phyloP scores from a whole-genome alignment of 2,797 vertebrate genomes.

The Columba guinea region DNA sequence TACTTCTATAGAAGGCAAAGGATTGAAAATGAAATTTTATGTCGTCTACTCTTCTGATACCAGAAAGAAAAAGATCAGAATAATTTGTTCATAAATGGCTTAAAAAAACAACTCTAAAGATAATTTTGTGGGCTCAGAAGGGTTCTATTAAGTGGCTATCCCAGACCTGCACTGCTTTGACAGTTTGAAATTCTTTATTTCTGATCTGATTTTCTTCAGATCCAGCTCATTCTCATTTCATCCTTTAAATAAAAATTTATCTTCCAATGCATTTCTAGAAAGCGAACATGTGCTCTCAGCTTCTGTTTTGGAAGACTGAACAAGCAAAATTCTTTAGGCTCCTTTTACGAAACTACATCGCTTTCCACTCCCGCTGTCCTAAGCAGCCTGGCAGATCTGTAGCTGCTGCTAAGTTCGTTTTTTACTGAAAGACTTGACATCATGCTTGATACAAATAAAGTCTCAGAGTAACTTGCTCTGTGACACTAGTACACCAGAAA shows the following conservation, averaged over 20 bases:
- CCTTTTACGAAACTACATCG: neutral
- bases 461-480: neutral
- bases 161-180: neutral
- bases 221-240: neutral
- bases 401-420: neutral
- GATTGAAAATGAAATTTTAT: neutral
- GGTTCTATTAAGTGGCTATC: neutral
- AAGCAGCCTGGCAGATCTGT: neutral
- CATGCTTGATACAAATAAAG: neutral
- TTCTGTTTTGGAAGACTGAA: neutral
- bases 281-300: neutral
- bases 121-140: neutral
- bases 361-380: neutral
- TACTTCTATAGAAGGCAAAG: neutral
- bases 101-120: neutral
- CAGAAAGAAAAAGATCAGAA: neutral
- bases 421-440: neutral
- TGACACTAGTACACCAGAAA: neutral
- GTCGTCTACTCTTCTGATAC: neutral
- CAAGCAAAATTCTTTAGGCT: neutral
- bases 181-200: neutral
- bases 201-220: neutral
- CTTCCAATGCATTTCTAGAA: neutral
- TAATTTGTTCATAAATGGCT: neutral
- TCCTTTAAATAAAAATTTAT: neutral